Evolutionary conservation across 2,113 vertebrate species (phyloP), one percentile per base, ranked within the genome.

Genomic region (Hemiscyllium ocellatum): DNA sequence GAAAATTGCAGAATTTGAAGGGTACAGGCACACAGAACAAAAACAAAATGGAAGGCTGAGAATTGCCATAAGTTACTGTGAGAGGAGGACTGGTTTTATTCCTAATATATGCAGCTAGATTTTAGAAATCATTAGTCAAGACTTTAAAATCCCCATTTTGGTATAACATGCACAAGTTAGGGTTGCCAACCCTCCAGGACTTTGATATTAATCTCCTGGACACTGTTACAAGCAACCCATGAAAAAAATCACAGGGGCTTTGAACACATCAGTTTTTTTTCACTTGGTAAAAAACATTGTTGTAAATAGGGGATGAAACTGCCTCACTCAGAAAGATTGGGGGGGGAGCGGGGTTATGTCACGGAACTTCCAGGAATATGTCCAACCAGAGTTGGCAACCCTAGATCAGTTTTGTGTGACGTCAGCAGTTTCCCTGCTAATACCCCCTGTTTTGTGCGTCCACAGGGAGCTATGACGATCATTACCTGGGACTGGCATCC

Each of bases 391-490:
- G 61, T n/a, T 93, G 89, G 89, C 89, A 66, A 93, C 89, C 61
- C 89, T 93, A 93, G 89, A 61, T 72, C 68, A 95, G 94, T 42
- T 95, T 52, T 95, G 69, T 50, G 69, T 72, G 94, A 72, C 68
- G 33, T 72, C 68, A 95, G 94, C 94, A 95, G 68, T 72, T 95
- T 95, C 47, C 47, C 69, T 8, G 69, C 94, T 95, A 95, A 95
- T 37, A 95, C 24, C 52, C 68, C 94, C 94, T 95, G 69, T 95
- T 95, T 95, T 95, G 69, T 95, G 94, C 94, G 47, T 95, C 69
- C 68, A 95, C 94, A 95, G 94, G 94, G 94, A 95, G 94, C 94
- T 95, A 72, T 95, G 94, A 95, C 94, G 94, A 95, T 95, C 94
- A 93, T 95, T 72, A 70, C 94, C 94, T 95, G 94, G 94, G 94